Percentiles rank a stretch among this genome's conserved stretches.
phyloP scores from a whole-genome alignment of 2,888 invertebrate species.

The Vesta saturnalis region DNA sequence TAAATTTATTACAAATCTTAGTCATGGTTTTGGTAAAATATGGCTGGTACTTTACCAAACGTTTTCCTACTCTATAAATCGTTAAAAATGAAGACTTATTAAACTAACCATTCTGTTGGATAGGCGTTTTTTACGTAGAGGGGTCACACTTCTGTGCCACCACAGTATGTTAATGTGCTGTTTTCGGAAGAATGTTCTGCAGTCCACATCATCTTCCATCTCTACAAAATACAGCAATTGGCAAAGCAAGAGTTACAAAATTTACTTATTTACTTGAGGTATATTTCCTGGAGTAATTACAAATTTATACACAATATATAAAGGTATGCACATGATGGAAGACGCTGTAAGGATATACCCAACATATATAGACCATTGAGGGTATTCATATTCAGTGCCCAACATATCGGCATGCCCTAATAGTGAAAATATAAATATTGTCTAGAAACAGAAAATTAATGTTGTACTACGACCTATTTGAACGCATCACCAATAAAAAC shows the following conservation, averaged over 20 bases:
- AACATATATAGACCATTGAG: constrained; percentile 81
- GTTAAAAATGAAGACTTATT: constrained; percentile 23
- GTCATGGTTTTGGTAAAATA: constrained; percentile 47
- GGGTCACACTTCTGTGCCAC: constrained; percentile 66
- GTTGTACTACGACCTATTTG: neutral
- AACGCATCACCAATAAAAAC: constrained; percentile 76
- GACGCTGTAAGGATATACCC: constrained; percentile 87
- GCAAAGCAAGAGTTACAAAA: too few relatives aligned
- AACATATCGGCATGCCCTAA: constrained; percentile 84
- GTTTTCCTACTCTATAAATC: constrained; percentile 17
- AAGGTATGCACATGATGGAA: constrained; percentile 86
- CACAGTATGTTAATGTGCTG: constrained; percentile 62
- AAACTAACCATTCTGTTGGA: constrained; percentile 62
- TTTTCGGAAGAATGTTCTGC: constrained; percentile 62
- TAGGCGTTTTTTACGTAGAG: constrained; percentile 54
- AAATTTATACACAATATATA: constrained; percentile 83
- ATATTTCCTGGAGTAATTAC: constrained; percentile 73
- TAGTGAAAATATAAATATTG: constrained; percentile 85
- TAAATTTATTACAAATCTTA: constrained; percentile 29
- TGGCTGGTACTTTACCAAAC: constrained; percentile 50
- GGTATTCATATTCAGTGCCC: constrained; percentile 78
- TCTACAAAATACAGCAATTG: constrained; percentile 55
- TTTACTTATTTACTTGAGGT: constrained; percentile 59
- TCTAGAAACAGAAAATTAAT: constrained; percentile 58
- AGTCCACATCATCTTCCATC: constrained; percentile 64